Base-by-base conservation (phyloP, 2,888 invertebrate genomes). In the Barypeithes pellucidus region DNA sequence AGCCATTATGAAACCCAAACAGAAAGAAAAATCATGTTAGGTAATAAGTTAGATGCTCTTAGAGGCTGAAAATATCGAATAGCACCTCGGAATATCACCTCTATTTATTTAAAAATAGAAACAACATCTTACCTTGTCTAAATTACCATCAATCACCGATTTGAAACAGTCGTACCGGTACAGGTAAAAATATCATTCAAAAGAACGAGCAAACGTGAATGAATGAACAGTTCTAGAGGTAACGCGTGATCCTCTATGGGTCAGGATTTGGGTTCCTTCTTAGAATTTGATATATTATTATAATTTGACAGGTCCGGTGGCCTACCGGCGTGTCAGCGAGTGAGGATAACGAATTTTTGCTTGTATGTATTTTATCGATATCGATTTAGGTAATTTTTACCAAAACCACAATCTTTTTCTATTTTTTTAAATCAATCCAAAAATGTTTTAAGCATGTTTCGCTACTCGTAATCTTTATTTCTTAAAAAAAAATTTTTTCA, bases 101-200 rank as follows among this genome's bases (percentile, higher is more conserved):
- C 29, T 29, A 29, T 29, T 24, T 12, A 52, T 52, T 14, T 33
- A 54, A 54, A 54, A 33, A 54, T 33, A 54, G 29, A 54, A 29
- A 50, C 50, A n/a, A 50, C 22, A 9, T 22, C n/a, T 1, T n/a
- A n/a, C 24, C 24, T 24, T 24, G 22, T 52, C 52, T 22, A 24
- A 8, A n/a, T 16, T 0, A 29, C 3, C 16, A 59, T 71, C 57
- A 59, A 71, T 71, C 65, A 71, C 16, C 14, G 7, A 71, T 63
- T 43, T 57, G 63, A 59, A 54, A 50, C 68, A 61, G 20, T 68
- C 39, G 29, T 68, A 60, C 57, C 29, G 14, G 3, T 12, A 8
- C 71, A 65, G 65, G 63, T 65, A 71, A 59, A 70, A 63, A 43
- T n/a, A 45, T 59, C 59, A 67, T 67, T 67, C 59, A 67, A 67